Conservation (phyloP, 2,888 invertebrate species). For the Drosophila demipolita region DNA sequence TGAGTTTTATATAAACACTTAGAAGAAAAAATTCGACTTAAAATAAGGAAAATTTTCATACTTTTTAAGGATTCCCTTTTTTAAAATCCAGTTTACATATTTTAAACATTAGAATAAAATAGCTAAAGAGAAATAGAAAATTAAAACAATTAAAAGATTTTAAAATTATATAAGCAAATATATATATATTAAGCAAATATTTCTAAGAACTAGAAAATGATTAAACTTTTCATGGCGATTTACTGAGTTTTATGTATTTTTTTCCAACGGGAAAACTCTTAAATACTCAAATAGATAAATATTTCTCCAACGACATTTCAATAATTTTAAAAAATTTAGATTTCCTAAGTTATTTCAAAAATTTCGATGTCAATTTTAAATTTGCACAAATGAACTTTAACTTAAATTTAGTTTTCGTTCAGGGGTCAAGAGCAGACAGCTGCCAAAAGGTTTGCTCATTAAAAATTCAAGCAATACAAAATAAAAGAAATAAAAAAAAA, state of each 20-base stretch:
- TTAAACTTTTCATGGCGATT: neutral
- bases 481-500: conserved; percentile 38
- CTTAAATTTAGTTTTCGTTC: neutral
- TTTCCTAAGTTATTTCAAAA: neutral
- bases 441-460: conserved; percentile 46
- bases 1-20: neutral
- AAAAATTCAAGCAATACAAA: conserved; percentile 46
- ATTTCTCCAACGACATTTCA: too few relatives aligned
- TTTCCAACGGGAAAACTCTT: too few relatives aligned
- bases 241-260: neutral
- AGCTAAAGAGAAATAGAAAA: neutral
- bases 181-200: too few relatives aligned
- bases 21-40: neutral
- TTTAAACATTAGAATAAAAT: neutral
- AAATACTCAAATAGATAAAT: neutral
- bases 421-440: conserved; percentile 35
- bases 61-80: neutral
- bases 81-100: accelerated
- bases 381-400: neutral
- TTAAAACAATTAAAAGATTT: too few relatives aligned
- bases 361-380: neutral
- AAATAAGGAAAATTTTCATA: too few relatives aligned
- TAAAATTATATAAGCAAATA: too few relatives aligned
- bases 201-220: neutral
- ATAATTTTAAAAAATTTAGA: too few relatives aligned